Evolutionary conservation across 2,797 vertebrate genomes (phyloP).

Genomic region (Chelidonichthys spinosus): DNA sequence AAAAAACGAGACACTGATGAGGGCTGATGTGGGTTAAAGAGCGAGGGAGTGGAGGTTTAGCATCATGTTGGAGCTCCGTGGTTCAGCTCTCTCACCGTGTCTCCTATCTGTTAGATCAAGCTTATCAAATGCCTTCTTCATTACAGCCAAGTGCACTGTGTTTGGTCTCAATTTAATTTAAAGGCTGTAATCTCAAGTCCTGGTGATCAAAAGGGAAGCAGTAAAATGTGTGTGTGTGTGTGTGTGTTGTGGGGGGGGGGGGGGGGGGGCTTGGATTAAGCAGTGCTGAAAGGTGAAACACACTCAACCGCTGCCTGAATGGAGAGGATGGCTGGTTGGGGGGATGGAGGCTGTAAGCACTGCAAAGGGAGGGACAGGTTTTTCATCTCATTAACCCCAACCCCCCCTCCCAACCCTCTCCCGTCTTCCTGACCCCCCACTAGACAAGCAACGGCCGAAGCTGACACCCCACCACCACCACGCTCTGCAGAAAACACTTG

Average conservation of each 20-base stretch:
- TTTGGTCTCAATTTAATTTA: constrained; percentile 66
- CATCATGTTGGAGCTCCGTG: constrained; percentile 19
- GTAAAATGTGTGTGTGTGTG: constrained; percentile 49
- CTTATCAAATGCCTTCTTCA: constrained; percentile 63
- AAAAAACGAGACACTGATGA: constrained; percentile 43
- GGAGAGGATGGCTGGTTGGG: constrained; percentile 44
- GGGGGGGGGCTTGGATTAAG: constrained; percentile 68
- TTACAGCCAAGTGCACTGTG: constrained; percentile 52
- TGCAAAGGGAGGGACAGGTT: constrained; percentile 48
- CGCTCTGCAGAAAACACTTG: constrained; percentile 46
- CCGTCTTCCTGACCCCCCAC: constrained; percentile 65
- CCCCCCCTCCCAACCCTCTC: constrained; percentile 16
- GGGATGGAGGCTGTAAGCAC: constrained; percentile 46
- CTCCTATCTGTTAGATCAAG: constrained; percentile 51
- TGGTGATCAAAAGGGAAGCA: constrained; percentile 63
- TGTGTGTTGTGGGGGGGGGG: constrained; percentile 26
- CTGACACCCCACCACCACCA: constrained; percentile 39
- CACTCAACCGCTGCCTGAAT: constrained; percentile 69
- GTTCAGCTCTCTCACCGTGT: constrained; percentile 29
- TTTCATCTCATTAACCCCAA: constrained; percentile 59
- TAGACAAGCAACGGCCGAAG: constrained; percentile 61
- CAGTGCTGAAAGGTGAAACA: constrained; percentile 72
- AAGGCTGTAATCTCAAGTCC: constrained; percentile 56
- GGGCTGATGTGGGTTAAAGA: constrained; percentile 57
- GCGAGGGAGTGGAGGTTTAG: constrained; percentile 38